phyloP scores from a whole-genome alignment of 2,113 vertebrate species.

The Callionymus lyra region DNA sequence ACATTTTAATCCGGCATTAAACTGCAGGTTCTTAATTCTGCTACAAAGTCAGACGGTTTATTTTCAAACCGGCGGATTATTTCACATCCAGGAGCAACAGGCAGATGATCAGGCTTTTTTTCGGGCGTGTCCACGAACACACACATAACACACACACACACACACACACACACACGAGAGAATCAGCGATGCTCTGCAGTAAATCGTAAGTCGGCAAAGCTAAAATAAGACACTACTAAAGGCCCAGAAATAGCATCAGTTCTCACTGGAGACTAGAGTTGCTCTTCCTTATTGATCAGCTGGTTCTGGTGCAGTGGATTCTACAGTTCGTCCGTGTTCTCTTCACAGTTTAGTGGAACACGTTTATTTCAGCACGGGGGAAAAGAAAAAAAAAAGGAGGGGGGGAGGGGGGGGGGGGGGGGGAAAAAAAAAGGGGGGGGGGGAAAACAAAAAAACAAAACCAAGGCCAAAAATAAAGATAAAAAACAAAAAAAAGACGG shows the following conservation, averaged over 20 bases:
- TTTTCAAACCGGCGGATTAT: slow-evolving; percentile 38
- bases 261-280: background rate
- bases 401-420: background rate
- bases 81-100: slow-evolving; percentile 35
- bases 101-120: slow-evolving; percentile 3
- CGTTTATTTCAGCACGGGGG: background rate
- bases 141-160: slow-evolving; percentile 9
- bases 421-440: too few species aligned
- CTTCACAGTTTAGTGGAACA: background rate
- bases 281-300: slow-evolving; percentile 34
- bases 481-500: too few species aligned
- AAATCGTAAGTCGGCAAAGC: slow-evolving; percentile 37
- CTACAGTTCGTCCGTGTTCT: too few species aligned
- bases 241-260: slow-evolving; percentile 42
- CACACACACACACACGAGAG: slow-evolving; percentile 7
- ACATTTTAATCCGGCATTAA: slow-evolving; percentile 13
- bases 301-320: slow-evolving; percentile 1
- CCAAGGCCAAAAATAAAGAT: too few species aligned
- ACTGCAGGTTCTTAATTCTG: slow-evolving; percentile 11
- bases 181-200: slow-evolving; percentile 26
- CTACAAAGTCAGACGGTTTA: slow-evolving; percentile 31
- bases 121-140: slow-evolving; percentile 19
- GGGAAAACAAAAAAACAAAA: too few species aligned
- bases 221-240: slow-evolving; percentile 45
- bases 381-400: background rate